Base-by-base conservation (phyloP, 2,888 invertebrate species). In the Adelphocoris suturalis region DNA sequence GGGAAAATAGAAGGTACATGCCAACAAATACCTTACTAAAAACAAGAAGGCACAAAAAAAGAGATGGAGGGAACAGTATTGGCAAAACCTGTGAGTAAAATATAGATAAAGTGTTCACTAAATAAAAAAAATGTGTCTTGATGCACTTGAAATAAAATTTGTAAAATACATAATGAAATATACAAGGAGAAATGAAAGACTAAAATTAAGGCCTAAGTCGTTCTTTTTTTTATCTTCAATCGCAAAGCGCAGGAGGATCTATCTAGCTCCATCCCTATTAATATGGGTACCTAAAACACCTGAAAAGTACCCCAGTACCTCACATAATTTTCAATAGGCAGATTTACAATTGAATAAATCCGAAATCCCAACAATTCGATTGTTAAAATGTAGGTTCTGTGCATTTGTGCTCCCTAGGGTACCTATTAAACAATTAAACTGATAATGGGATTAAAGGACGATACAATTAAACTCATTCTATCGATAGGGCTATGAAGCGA, bases 31-130 rank as follows among this genome's bases (percentile, higher is more conserved):
- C 68, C 37, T 9, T 68, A 68, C 12, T 68, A 68, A n/a, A 23
- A 68, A 23, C 9, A 19, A 23, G 68, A 68, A 68, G 68, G 68
- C 68, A 68, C 68, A 68, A 68, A 68, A 68, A 61, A 68, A 23
- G 23, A 68, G 68, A 68, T 68, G 68, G 68, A 23, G 68, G 68
- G 68, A 68, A n/a, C n/a, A n/a, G n/a, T n/a, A n/a, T 16, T n/a
- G 19, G 19, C 68, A 12, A 27, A 68, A 57, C 5, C 7, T 57
- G 57, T 16, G 68, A 27, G 0, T 68, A 19, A 68, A 68, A 68
- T 68, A 68, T 23, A 68, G 68, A 68, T n/a, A 68, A 23, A 68
- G n/a, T 12, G 68, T 23, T 68, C 23, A 68, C 23, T 23, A 68
- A 68, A 23, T 68, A 68, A 68, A 68, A n/a, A 37, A 37, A 68